A percentile compares a stretch with the other conserved stretches of the same genome.
phyloP scores from a whole-genome alignment of 2,888 invertebrate genomes.

The Drosophila multiciliata region DNA sequence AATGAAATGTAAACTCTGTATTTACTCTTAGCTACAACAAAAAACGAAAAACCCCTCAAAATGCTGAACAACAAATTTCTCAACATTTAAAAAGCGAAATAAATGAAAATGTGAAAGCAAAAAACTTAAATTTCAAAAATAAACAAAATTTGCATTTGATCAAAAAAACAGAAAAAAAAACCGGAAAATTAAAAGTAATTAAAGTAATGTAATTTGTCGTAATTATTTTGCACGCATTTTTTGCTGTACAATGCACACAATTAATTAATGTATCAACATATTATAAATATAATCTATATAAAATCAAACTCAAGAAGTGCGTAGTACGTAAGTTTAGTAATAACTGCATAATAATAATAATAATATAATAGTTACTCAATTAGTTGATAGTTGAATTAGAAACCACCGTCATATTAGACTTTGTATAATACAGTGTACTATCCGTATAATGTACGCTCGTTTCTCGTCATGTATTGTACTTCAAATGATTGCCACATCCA shows the following conservation, averaged over 20 bases:
- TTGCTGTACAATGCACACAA: constrained; percentile 66
- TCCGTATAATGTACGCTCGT: constrained; percentile 51
- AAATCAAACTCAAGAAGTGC: constrained; percentile 9
- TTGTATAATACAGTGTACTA: constrained; percentile 51
- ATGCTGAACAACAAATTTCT: constrained; percentile 59
- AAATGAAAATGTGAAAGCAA: constrained; percentile 50
- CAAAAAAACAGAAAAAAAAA: constrained; percentile 26
- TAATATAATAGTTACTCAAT: constrained; percentile 42
- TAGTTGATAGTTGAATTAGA: constrained; percentile 76
- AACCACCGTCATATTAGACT: constrained; percentile 80
- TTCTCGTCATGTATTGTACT: constrained; percentile 46
- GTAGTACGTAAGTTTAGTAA: constrained; percentile 28
- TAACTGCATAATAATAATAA: constrained; percentile 27
- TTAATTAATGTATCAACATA: constrained; percentile 27
- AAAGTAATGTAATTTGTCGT: constrained; percentile 45
- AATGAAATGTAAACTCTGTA: constrained; percentile 65
- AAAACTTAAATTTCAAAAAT: constrained; percentile 31
- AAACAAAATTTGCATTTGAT: constrained; percentile 62
- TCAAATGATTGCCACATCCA: constrained; percentile 45
- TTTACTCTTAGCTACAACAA: constrained; percentile 65
- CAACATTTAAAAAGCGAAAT: constrained; percentile 60
- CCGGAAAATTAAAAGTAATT: constrained; percentile 5
- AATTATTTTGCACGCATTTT: constrained; percentile 66
- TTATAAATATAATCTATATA: constrained; percentile 16
- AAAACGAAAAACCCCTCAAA: constrained; percentile 35